These are phyloP conservation scores for Rhizomys pruinosus DNA, from an alignment of 2,113 vertebrate species.

Conservation along the genomic window DNA sequence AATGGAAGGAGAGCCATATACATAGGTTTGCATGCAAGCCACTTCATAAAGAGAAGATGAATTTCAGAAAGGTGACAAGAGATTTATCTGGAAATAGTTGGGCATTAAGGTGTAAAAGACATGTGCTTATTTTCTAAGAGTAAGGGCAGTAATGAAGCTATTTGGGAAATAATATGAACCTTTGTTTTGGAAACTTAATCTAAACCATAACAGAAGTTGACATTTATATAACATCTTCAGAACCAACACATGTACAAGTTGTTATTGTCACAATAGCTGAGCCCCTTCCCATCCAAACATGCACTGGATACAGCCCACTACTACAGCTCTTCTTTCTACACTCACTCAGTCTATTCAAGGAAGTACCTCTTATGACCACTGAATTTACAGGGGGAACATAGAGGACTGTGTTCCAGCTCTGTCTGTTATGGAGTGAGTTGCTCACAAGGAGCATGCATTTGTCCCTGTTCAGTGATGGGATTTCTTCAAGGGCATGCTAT, in stretches of 20 bases:
- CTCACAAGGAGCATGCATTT: no score
- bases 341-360: not conserved
- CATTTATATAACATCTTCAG: no score
- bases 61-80: not conserved
- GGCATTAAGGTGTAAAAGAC: not conserved
- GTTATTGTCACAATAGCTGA: accelerated
- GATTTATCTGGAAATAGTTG: not conserved
- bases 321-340: not conserved
- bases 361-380: not conserved
- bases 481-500: no score
- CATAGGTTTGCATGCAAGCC: not conserved
- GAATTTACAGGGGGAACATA: not conserved
- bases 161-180: not conserved
- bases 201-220: not conserved
- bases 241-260: no score
- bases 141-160: no score
- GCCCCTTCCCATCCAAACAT: not conserved
- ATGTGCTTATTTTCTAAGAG: not conserved
- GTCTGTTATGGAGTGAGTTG: no score
- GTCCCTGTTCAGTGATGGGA: no score
- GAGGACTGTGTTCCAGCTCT: not conserved
- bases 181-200: not conserved
- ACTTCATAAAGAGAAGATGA: not conserved
- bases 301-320: no score
- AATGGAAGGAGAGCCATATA: not conserved